Base-by-base conservation (phyloP, 2,888 invertebrate genomes). In the Epistrophella euchroma region DNA sequence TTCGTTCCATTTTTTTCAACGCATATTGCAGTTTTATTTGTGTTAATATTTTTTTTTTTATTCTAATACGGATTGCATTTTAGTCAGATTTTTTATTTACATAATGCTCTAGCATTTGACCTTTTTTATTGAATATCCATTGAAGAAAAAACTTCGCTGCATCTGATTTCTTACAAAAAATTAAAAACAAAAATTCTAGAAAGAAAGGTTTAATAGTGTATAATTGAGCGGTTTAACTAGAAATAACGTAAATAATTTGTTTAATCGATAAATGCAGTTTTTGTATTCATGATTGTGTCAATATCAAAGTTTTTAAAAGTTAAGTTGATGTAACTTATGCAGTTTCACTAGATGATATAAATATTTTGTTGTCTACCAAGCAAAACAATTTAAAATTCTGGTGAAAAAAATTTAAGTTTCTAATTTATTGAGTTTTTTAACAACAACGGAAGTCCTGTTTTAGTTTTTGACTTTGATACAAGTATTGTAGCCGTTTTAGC, bases 401-500 rank as follows among this genome's bases (percentile, higher is more conserved):
- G 28, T 64, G 45, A n/a, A 45, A 28, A 28, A 64, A 25, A 45
- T 11, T 0, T 45, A 15, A 22, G 13, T 64, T 70, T 78, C 75
- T 91, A 92, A 90, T 92, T 92, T 89, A 92, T 92, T 76, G 92
- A 92, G 88, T 92, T 92, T 88, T 92, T 92, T 88, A 92, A 90
- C 89, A 92, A 90, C 89, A 92, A 90, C 79, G 92, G 92, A 89
- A 92, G 90, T 89, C 92, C 92, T 75, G 92, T 92, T 92, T 92
- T 92, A 87, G 92, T 92, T 92, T 92, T 92, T 88, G 92, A 92
- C 91, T 92, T 92, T 35, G 92, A 92, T 87, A 92, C 92, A 88
- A 92, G 91, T 89, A 92, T 92, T 71, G 92, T 92, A 81, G 92
- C 92, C 79, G 92, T 92, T 91, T 92, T 92, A 73, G 90, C 88